These are phyloP conservation scores for Drosophila murphyi DNA, from an alignment of 1,140 invertebrate species.

Conservation along the genomic window DNA sequence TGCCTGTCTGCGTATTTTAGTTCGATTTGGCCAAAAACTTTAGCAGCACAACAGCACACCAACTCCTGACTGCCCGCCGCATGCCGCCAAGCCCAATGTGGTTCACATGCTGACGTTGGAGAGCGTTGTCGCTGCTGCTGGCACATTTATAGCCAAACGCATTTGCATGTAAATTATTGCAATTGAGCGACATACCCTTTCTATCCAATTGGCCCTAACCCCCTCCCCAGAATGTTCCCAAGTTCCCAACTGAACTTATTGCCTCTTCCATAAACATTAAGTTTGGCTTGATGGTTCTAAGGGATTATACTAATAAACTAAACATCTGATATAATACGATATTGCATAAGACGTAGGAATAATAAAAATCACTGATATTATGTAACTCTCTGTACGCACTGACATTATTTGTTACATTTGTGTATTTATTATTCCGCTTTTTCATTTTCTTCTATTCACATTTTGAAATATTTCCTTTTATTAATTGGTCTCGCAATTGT, in stretches of 20 bases:
- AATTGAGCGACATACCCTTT: conserved; percentile 38
- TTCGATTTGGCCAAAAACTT: conserved; percentile 33
- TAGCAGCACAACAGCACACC: conserved; percentile 5
- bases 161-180: conserved; percentile 80
- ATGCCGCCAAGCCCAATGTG: background rate
- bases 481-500: conserved; percentile 43
- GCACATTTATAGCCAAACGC: conserved; percentile 76
- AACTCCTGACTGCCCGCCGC: background rate
- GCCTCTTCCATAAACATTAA: conserved; percentile 38
- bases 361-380: background rate
- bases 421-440: background rate
- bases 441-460: background rate
- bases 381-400: background rate
- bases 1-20: conserved; percentile 23
- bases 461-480: conserved; percentile 22
- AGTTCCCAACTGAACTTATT: no score
- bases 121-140: conserved; percentile 48
- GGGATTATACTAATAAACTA: background rate
- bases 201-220: background rate
- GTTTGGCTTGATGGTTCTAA: background rate
- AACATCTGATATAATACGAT: background rate
- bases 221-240: no score
- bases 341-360: background rate
- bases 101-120: conserved; percentile 13
- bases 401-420: no score